phyloP scores from a whole-genome alignment of 2,113 vertebrate genomes.

The Chrysemys picta region DNA sequence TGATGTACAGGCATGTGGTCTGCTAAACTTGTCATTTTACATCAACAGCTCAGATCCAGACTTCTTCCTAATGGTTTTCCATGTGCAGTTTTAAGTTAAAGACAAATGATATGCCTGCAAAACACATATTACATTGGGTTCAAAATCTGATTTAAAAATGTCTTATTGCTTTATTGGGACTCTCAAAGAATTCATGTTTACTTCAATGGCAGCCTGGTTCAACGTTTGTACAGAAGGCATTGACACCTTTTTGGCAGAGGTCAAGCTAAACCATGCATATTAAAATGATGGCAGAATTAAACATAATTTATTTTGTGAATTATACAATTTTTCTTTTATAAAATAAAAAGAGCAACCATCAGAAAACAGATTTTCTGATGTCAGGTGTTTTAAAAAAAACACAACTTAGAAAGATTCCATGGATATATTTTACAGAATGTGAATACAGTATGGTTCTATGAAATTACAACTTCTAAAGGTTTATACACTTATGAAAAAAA shows the following conservation, averaged over 20 bases:
- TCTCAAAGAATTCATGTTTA: slow-evolving; percentile 54
- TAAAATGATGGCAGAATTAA: slow-evolving; percentile 38
- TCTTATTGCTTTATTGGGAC: slow-evolving; percentile 74
- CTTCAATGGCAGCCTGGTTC: slow-evolving; percentile 36
- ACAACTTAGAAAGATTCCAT: slow-evolving; percentile 63
- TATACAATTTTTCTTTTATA: slow-evolving; percentile 45
- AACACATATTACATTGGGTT: not conserved
- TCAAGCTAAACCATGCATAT: slow-evolving; percentile 45
- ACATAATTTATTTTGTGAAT: slow-evolving; percentile 22
- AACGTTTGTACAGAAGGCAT: slow-evolving; percentile 61
- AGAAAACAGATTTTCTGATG: slow-evolving; percentile 25
- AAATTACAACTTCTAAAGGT: slow-evolving; percentile 61
- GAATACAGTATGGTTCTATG: slow-evolving; percentile 73
- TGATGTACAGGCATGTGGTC: not conserved
- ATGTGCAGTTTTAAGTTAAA: not conserved
- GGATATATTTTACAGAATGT: slow-evolving; percentile 62
- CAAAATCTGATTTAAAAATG: not conserved
- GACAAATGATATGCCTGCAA: not conserved
- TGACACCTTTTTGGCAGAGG: slow-evolving; percentile 46
- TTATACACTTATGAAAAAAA: slow-evolving; percentile 62
- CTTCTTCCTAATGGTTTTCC: not conserved
- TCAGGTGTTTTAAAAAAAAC: slow-evolving; percentile 49
- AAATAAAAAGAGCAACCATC: slow-evolving; percentile 58
- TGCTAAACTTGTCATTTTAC: not conserved
- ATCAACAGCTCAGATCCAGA: not conserved